Evolutionary conservation across 2,797 vertebrate genomes (phyloP).

Genomic region (Sus cebifrons): DNA sequence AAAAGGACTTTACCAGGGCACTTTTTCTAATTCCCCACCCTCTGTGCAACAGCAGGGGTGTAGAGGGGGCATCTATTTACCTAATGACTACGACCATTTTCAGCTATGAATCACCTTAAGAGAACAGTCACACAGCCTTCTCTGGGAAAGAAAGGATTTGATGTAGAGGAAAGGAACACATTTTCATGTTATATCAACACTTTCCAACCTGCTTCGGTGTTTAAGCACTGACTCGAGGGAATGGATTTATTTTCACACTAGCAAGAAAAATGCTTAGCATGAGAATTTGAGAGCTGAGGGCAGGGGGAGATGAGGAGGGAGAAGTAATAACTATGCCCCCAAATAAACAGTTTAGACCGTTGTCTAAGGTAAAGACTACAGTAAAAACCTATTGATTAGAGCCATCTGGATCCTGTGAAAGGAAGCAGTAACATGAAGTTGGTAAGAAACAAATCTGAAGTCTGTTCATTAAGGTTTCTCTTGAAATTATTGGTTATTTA

Average conservation of each 20-base stretch:
- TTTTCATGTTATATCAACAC: neutral
- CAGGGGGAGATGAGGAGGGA: neutral
- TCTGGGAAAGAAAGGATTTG: slow-evolving; percentile 3
- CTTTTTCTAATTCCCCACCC: neutral
- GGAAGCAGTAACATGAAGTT: neutral
- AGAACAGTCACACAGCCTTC: neutral
- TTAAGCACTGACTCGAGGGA: slow-evolving; percentile 19
- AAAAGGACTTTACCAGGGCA: neutral
- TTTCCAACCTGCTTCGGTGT: neutral
- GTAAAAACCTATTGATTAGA: neutral
- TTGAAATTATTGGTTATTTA: neutral
- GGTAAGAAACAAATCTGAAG: neutral
- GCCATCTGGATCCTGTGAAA: neutral
- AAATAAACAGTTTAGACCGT: neutral
- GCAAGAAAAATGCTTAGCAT: slow-evolving; percentile 12
- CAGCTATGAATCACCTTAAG: neutral
- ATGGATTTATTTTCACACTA: neutral
- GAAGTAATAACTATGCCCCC: neutral
- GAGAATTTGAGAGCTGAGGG: neutral
- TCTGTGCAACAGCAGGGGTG: neutral
- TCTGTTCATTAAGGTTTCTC: slow-evolving; percentile 48
- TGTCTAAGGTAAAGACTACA: neutral
- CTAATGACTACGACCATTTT: neutral
- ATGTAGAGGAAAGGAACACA: neutral
- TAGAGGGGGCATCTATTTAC: neutral